Evolutionary conservation across 2,888 invertebrate species (phyloP), one percentile per base, ranked within the genome.

Genomic region (Eupelmus urozonus): DNA sequence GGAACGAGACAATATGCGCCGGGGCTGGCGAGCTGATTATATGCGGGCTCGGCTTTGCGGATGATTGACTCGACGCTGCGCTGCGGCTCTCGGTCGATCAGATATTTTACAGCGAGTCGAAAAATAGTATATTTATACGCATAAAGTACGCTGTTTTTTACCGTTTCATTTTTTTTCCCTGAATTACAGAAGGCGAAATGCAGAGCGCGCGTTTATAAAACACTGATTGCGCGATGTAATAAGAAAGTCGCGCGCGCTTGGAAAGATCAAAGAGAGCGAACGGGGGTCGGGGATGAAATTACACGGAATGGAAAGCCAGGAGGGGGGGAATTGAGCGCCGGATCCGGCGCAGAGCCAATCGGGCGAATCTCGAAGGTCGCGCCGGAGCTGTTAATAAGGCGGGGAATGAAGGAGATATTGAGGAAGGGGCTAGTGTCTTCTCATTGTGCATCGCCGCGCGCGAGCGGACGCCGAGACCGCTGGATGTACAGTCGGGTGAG

Each of bases 1-100:
- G 45, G n/a, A 69, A 76, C 76, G 76, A 76, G 76, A 71, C 76
- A 66, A 71, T 70, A 63, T 74, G 34, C 27, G 29, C n/a, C 53
- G 42, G 40, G 7, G 18, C 18, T 57, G 70, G 27, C 27, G 45
- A 40, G 62, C 34, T 71, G 45, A 20, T 62, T 66, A 65, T 53
- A 20, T 7, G 45, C 16, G 45, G 45, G 45, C 16, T 45, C 16
- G 13, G 16, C 13, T 13, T 45, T 7, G 45, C 16, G 13, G 13
- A 45, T 16, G 9, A 13, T 7, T 16, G 13, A 16, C 45, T 45
- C 13, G 9, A 45, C 16, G 13, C 34, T 3, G 3, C 34, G 34
- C 9, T 34, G 34, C 34, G 5, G 34, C 34, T 34, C n/a, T n/a
- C n/a, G n/a, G n/a, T n/a, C n/a, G n/a, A n/a, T n/a, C n/a, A n/a